Base-by-base conservation (phyloP, 2,797 vertebrate genomes). In the Buceros bicornis region DNA sequence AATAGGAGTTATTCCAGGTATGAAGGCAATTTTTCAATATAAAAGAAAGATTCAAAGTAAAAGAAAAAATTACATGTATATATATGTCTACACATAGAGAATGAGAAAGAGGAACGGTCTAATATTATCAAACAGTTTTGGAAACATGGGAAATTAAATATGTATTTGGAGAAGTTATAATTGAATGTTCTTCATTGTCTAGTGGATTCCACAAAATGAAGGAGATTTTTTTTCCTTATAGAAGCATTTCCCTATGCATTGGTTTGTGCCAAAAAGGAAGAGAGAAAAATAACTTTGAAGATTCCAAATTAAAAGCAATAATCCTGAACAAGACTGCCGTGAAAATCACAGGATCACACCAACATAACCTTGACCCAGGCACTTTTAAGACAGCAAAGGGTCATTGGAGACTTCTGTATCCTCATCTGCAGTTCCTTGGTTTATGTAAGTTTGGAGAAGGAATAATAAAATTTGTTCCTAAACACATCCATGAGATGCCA, bases 221-320 rank as follows among this genome's bases (percentile, higher is more conserved):
- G 60, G 61, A 89, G 78, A 72, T 89, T 92, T 93, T 82, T 48
- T 92, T 92, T 84, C 58, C 64, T 87, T 71, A 47, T 15, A 69
- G 80, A 77, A 64, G 6, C 58, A 90, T 94, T 92, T 95, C 87
- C 54, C 88, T 82, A 47, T 93, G 71, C 76, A 67, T 71, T 45
- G 48, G 60, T 91, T 94, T 64, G 91, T 92, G 74, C 80, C 91
- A 96, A 83, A 95, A 89, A 91, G 57, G 95, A 69, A 78, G 89
- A 91, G 58, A 94, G 61, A 93, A 89, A 91, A 94, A 95, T 91
- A 76, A 80, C 87, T 87, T 87, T 88, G 87, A 91, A 92, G 78
- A 92, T 72, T 66, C 87, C 88, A 96, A 83, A 90, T 89, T 91
- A 87, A 87, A 97, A 95, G 43, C 81, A 93, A 90, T 88, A 91